Evolutionary conservation across 1,140 invertebrate genomes (phyloP).

Genomic region (Drosophila aff.): DNA sequence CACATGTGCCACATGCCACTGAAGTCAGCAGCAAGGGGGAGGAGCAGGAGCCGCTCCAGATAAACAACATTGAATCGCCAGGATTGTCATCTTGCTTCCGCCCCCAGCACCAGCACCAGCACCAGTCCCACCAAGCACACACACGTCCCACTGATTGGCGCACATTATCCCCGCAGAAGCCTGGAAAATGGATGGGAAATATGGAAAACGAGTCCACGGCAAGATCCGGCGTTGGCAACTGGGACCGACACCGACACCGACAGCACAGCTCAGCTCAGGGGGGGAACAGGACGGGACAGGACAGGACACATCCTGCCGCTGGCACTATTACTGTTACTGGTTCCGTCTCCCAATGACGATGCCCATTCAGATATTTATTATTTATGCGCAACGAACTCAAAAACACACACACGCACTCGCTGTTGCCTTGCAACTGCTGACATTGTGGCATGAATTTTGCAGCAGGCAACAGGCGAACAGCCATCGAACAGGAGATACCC

Average conservation of each 20-base stretch:
- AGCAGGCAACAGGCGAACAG: slow-evolving; percentile 33
- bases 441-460: slow-evolving; percentile 64
- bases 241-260: not conserved
- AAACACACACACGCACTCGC: slow-evolving; percentile 17
- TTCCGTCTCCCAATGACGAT: slow-evolving; percentile 61
- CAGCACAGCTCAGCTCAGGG: not conserved
- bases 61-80: slow-evolving; percentile 30
- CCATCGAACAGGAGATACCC: slow-evolving; percentile 18
- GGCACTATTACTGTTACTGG: slow-evolving; percentile 10
- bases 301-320: slow-evolving; percentile 24
- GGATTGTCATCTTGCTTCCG: slow-evolving; percentile 35
- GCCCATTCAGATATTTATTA: slow-evolving; percentile 49
- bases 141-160: slow-evolving; percentile 60
- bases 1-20: slow-evolving; percentile 46
- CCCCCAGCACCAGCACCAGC: not conserved
- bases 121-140: not conserved
- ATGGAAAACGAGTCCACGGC: slow-evolving; percentile 25
- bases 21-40: not conserved
- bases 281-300: not conserved
- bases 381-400: slow-evolving; percentile 41
- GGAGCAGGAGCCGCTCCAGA: not conserved
- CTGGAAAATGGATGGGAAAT: slow-evolving; percentile 27
- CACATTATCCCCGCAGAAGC: slow-evolving; percentile 65
- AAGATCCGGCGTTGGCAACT: slow-evolving; percentile 23
- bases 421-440: slow-evolving; percentile 37